These are phyloP conservation scores for Darevskia nairensis DNA, from an alignment of 2,797 vertebrate genomes.

Conservation along the genomic window DNA sequence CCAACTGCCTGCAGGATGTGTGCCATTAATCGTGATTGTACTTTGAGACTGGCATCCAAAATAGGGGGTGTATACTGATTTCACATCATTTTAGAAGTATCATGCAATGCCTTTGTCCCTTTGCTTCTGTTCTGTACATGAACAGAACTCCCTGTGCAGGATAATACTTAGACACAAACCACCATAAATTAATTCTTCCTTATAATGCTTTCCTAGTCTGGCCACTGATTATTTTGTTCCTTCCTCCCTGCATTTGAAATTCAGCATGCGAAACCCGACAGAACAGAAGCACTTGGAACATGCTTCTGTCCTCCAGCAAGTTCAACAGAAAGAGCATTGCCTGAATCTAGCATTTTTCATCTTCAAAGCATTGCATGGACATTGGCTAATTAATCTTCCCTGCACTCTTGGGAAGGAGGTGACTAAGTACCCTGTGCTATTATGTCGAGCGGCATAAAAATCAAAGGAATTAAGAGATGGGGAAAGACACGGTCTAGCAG, in stretches of 20 bases:
- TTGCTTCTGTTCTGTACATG: not conserved
- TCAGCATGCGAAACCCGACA: not conserved
- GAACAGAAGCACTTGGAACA: slow-evolving; percentile 7
- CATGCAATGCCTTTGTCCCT: not conserved
- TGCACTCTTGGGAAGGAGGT: slow-evolving; percentile 30
- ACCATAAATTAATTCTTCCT: not conserved
- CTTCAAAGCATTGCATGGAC: slow-evolving; percentile 33
- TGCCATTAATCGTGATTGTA: not conserved
- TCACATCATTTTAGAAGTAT: not conserved
- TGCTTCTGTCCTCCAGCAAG: slow-evolving; percentile 10
- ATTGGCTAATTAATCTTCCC: slow-evolving; percentile 35
- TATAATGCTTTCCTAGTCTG: not conserved
- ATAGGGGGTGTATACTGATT: not conserved
- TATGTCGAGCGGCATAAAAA: slow-evolving; percentile 27
- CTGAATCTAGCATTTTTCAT: slow-evolving; percentile 8
- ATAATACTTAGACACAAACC: not conserved
- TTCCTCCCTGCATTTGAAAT: not conserved
- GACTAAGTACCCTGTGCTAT: slow-evolving; percentile 24
- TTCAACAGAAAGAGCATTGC: slow-evolving; percentile 8
- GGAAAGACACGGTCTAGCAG: slow-evolving; percentile 13
- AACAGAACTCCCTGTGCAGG: not conserved
- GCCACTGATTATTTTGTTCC: not conserved
- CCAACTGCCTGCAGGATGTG: not conserved
- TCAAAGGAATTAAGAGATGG: slow-evolving; percentile 33
- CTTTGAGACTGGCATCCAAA: not conserved